phyloP scores from a whole-genome alignment of 1,140 invertebrate genomes.

The Colletes latitarsis region DNA sequence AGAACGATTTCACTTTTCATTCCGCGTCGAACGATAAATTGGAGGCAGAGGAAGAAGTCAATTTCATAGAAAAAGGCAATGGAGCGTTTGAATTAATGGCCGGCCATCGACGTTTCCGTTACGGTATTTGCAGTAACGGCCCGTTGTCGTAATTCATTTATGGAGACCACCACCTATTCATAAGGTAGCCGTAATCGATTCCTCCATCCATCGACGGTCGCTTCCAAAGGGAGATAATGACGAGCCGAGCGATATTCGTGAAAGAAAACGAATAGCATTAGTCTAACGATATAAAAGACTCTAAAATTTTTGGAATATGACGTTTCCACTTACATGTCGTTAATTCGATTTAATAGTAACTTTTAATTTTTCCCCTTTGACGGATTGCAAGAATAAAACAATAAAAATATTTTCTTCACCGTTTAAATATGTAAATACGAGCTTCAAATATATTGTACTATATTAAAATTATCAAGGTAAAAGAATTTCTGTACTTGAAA shows the following conservation, averaged over 20 bases:
- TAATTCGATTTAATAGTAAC: too few species aligned
- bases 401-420: too few species aligned
- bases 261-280: too few species aligned
- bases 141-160: slow-evolving; percentile 55
- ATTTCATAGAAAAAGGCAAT: slow-evolving; percentile 41
- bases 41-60: slow-evolving; percentile 13
- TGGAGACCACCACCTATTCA: not conserved
- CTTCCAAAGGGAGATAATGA: slow-evolving; percentile 10
- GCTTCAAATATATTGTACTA: too few species aligned
- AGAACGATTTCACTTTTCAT: slow-evolving; percentile 29
- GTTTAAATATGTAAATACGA: too few species aligned
- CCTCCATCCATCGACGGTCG: not conserved
- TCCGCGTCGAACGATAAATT: slow-evolving; percentile 14
- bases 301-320: too few species aligned
- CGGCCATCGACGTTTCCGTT: slow-evolving; percentile 43
- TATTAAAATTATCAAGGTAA: too few species aligned
- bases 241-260: not conserved
- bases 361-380: too few species aligned
- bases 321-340: too few species aligned
- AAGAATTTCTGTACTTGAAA: too few species aligned
- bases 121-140: slow-evolving; percentile 17
- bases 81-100: slow-evolving; percentile 57
- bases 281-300: too few species aligned
- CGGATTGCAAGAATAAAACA: too few species aligned
- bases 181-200: slow-evolving; percentile 34